A percentile compares a stretch with the other conserved stretches of the same genome.
phyloP scores from a whole-genome alignment of 2,888 invertebrate species.

The Rhyacophila evoluta region DNA sequence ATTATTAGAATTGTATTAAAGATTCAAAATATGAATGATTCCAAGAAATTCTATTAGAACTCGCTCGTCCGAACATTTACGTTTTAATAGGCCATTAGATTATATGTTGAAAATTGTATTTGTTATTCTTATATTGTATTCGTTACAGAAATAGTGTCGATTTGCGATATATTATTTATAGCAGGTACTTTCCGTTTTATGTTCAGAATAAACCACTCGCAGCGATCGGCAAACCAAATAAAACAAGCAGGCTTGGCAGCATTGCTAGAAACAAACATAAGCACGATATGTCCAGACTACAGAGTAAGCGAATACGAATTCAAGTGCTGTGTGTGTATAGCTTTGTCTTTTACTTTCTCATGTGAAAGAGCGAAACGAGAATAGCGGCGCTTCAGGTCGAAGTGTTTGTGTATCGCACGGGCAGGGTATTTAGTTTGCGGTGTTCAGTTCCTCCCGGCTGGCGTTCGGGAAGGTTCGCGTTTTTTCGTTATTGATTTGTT shows the following conservation, averaged over 20 bases:
- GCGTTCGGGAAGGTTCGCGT: conserved; percentile 16
- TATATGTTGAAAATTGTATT: no score
- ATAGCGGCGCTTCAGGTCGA: not conserved
- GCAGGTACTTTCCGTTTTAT: no score
- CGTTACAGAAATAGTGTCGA: no score
- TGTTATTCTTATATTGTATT: no score
- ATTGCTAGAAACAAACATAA: not conserved
- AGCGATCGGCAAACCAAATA: no score
- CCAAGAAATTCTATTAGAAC: no score
- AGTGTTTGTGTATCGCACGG: not conserved
- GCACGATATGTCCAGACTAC: conserved; percentile 21
- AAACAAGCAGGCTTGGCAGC: not conserved
- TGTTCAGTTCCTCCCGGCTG: conserved; percentile 2
- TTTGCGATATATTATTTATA: no score
- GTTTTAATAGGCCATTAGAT: no score
- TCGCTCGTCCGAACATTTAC: no score
- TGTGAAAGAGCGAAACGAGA: not conserved
- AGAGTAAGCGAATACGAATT: not conserved
- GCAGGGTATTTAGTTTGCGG: conserved; percentile 1
- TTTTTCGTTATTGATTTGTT: not conserved
- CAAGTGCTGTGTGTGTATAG: not conserved
- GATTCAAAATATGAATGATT: no score
- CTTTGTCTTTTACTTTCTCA: not conserved
- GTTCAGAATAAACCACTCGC: no score
- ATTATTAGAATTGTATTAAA: no score